Base-by-base conservation (phyloP, 2,888 invertebrate species). In the Chrysina gloriosa region DNA sequence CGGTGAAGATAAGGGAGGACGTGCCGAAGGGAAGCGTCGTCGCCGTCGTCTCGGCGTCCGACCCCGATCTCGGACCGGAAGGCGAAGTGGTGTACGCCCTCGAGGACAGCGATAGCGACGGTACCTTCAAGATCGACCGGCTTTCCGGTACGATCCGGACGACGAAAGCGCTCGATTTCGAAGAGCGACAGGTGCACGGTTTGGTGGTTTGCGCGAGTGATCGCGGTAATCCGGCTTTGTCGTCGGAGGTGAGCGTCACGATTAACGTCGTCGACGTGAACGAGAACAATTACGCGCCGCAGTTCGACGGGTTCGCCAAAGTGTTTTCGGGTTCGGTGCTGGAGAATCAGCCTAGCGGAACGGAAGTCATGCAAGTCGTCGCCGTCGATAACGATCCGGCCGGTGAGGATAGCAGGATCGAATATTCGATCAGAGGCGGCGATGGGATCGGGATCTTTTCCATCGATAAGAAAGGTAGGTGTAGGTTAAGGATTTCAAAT, bases 211-310 rank as follows among this genome's bases (percentile, higher is more conserved):
- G 91, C 67, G 97, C 96, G 0, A 89, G 89, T 50, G 97, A 98
- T 84, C 89, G 90, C 29, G 98, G 97, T 0, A 89, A 89, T 65
- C 96, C 95, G 0, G 87, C 93, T 2, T 84, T 96, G 71, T 89
- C 90, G 69, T 89, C 95, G 0, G 92, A 93, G 77, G 91, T 94
- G 68, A 88, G 90, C 69, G 88, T 98, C 31, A 88, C 92, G 61
- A 89, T 98, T 63, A 95, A 96, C 84, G 89, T 95, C 70, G 92
- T 94, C 74, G 97, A 98, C 84, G 97, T 97, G 14, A 96, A 98
- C 84, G 97, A 97, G 84, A 97, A 97, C 84, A 85, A 90, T 65
- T 89, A 91, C 83, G 87, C 95, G 63, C 96, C 97, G 1, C 85
- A 86, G 72, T 97, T 97, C 83, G 87, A 88, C 63, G 94, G 93